Evolutionary conservation across 2,888 invertebrate genomes (phyloP), one percentile per base, ranked within the genome.

Genomic region (Idaea dimidiata): DNA sequence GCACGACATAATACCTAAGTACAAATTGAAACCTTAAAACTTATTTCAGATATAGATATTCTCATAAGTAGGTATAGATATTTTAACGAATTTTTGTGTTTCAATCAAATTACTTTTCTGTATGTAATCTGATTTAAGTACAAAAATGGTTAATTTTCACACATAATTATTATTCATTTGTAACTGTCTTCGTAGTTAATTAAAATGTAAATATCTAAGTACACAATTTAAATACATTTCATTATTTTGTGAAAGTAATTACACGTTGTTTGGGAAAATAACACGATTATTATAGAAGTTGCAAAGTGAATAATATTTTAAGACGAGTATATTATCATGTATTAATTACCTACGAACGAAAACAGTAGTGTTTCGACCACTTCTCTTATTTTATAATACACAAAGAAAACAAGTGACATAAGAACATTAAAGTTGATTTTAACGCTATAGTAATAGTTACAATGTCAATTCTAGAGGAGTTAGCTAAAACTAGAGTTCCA

Each of bases 231-330:
- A 10, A 43, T 43, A 43, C 43, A 43, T 43, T 43, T 43, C 7
- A 43, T 43, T 43, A 43, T 43, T 43, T 43, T 43, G 43, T 43
- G 43, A 43, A 43, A 43, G 43, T 43, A 43, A 43, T 43, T 43
- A 43, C 8, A 43, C 43, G 43, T 43, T 43, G 43, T 43, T 43
- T 43, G 43, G 43, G 43, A 43, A 43, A 43, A 43, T 43, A 43
- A 43, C 43, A 43, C 10, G 43, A 43, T 43, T 43, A 43, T 43
- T 43, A 43, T 43, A 10, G 43, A 6, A 43, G 43, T 43, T 10
- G 10, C 43, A 43, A 43, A 43, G 43, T 43, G 43, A 43, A 43
- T 43, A 14, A 43, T 43, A 14, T 8, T 43, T 10, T 43, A 43
- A 24, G 3, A 24, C 24, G 24, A 24, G 24, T 24, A 24, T 24